A percentile compares a stretch with the other conserved stretches of the same genome.
Conservation (phyloP, 2,113 vertebrate species). For the Leptosomus discolor region DNA sequence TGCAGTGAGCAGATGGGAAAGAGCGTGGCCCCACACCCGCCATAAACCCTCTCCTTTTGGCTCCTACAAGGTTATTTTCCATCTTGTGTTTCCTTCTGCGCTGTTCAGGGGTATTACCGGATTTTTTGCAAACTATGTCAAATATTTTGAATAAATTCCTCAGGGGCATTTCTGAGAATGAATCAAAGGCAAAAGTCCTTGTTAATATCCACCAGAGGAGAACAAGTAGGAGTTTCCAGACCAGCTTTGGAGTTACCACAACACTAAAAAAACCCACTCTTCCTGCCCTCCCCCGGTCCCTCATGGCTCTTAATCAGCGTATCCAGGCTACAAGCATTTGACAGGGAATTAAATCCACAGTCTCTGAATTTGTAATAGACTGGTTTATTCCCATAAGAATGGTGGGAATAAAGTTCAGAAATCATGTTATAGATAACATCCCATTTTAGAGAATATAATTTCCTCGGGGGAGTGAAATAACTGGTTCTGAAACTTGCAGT, state of each 20-base stretch:
- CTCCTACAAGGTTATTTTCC: neutral
- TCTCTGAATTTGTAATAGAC: neutral
- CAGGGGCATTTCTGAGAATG: neutral
- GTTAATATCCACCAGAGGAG: neutral
- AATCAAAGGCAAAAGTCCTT: neutral
- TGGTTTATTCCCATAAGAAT: neutral
- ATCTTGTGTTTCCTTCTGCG: fast-evolving
- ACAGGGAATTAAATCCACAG: neutral
- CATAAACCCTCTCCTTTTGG: neutral
- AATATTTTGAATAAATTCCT: neutral
- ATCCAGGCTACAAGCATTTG: neutral
- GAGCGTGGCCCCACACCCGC: neutral
- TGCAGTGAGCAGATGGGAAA: no score
- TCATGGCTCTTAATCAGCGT: neutral
- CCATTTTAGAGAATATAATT: neutral
- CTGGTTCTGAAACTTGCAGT: neutral
- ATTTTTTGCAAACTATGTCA: neutral
- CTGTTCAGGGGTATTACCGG: neutral
- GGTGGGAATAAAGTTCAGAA: neutral
- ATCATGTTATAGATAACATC: neutral
- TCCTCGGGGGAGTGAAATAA: neutral
- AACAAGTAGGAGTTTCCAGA: neutral
- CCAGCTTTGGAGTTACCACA: neutral
- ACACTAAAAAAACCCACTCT: neutral
- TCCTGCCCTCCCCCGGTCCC: neutral